Evolutionary conservation across 2,797 vertebrate species (phyloP).

Genomic region (Harpagifer antarcticus): DNA sequence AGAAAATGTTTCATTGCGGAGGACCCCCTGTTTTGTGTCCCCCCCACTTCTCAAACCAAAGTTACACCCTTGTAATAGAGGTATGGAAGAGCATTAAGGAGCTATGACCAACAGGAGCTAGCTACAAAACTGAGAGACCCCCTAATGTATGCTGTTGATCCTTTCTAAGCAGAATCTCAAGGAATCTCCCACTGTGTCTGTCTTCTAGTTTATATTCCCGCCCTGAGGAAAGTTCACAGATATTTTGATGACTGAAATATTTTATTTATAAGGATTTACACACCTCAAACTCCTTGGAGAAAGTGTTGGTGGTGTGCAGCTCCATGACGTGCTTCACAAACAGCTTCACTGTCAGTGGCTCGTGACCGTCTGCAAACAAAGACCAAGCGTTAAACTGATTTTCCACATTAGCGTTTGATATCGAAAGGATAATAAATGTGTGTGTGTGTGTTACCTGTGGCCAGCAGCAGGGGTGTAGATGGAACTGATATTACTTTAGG

Average conservation of each 20-base stretch:
- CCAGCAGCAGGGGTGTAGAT: constrained; percentile 90
- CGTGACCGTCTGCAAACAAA: constrained; percentile 86
- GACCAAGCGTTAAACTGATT: neutral
- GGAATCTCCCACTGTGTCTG: neutral
- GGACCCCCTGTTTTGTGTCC: too few relatives aligned
- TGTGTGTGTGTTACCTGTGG: constrained; percentile 82
- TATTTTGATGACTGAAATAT: neutral
- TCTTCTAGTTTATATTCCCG: neutral
- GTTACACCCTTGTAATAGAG: constrained; percentile 8
- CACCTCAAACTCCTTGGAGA: constrained; percentile 98
- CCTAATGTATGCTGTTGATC: neutral
- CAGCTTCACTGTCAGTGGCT: constrained; percentile 94
- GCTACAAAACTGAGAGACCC: constrained; percentile 31
- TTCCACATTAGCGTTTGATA: neutral
- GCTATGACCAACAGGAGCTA: constrained; percentile 51
- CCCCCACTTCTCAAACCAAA: too few relatives aligned
- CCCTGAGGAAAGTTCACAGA: neutral
- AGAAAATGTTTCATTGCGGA: too few relatives aligned
- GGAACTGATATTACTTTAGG: constrained; percentile 91
- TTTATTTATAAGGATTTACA: neutral
- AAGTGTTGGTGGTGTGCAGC: constrained; percentile 92
- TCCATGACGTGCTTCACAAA: constrained; percentile 96
- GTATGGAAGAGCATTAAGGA: constrained; percentile 69
- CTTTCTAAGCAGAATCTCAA: neutral
- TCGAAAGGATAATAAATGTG: neutral